These are phyloP conservation scores for Hedychridium roseum DNA, from an alignment of 2,888 invertebrate genomes.

Conservation along the genomic window DNA sequence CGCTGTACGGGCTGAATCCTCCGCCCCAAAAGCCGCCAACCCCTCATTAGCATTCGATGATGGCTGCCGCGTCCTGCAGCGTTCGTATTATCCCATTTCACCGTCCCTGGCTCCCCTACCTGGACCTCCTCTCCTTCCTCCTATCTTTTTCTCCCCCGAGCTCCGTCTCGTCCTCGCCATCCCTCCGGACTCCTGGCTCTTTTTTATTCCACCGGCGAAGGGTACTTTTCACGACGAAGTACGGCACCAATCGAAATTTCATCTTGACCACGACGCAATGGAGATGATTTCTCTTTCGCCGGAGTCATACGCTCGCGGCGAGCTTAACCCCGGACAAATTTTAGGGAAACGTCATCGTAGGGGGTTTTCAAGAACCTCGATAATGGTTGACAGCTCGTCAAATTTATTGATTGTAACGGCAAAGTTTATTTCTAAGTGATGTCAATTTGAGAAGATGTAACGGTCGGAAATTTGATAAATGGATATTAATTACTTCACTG, in stretches of 20 bases:
- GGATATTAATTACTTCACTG: too few relatives aligned
- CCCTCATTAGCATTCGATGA: conserved; percentile 65
- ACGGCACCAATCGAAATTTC: conserved; percentile 13
- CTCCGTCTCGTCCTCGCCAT: background rate
- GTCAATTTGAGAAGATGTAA: too few relatives aligned
- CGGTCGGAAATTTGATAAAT: too few relatives aligned
- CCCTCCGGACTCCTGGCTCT: conserved; percentile 1
- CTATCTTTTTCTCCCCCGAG: conserved; percentile 12
- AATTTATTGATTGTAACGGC: too few relatives aligned
- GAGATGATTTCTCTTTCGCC: conserved; percentile 12
- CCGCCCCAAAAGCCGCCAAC: conserved; percentile 55
- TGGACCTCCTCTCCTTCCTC: conserved; percentile 23
- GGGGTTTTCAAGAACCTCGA: too few relatives aligned
- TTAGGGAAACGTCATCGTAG: too few relatives aligned
- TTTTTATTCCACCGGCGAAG: conserved; percentile 21
- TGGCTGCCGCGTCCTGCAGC: conserved; percentile 62
- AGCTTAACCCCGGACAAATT: too few relatives aligned
- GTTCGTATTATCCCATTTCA: conserved; percentile 55
- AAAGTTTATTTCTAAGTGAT: too few relatives aligned
- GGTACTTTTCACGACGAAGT: conserved; percentile 16
- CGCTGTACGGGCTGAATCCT: conserved; percentile 47
- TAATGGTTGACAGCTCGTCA: too few relatives aligned
- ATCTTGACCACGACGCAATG: too few relatives aligned
- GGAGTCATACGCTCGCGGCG: too few relatives aligned
- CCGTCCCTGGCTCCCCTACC: conserved; percentile 46